phyloP scores from a whole-genome alignment of 1,140 invertebrate genomes.

The Drosophila nikananu region DNA sequence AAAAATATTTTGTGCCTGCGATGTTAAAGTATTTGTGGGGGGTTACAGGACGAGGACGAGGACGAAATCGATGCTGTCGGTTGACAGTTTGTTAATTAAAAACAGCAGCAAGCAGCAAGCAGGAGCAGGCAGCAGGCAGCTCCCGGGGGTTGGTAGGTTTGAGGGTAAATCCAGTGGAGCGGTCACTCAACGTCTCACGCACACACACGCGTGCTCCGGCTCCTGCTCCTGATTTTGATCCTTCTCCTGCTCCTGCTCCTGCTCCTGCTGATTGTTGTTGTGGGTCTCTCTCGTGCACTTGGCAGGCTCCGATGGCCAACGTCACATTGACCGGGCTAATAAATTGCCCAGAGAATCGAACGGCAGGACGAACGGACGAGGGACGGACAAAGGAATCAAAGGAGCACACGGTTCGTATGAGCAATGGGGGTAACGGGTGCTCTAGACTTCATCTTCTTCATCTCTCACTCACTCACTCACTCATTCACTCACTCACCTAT shows the following conservation, averaged over 20 bases:
- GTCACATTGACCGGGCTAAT: slow-evolving; percentile 67
- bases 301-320: slow-evolving; percentile 68
- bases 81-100: slow-evolving; percentile 84
- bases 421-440: background rate
- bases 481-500: slow-evolving; percentile 91
- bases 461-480: slow-evolving; percentile 87
- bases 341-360: slow-evolving; percentile 68
- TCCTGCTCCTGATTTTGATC: background rate
- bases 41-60: slow-evolving; percentile 10
- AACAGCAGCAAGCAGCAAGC: slow-evolving; percentile 69
- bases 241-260: background rate
- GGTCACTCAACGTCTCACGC: slow-evolving; percentile 75
- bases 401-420: background rate
- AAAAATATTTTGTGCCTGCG: slow-evolving; percentile 28
- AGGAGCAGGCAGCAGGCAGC: slow-evolving; percentile 21
- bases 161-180: slow-evolving; percentile 43
- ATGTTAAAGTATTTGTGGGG: slow-evolving; percentile 28
- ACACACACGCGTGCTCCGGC: slow-evolving; percentile 25
- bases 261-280: background rate
- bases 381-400: slow-evolving; percentile 9
- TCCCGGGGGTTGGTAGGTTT: background rate
- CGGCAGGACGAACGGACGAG: background rate
- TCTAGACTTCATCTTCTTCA: background rate
- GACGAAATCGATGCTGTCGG: slow-evolving; percentile 58
- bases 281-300: slow-evolving; percentile 45